phyloP scores from a whole-genome alignment of 2,113 vertebrate species.

The Emydocephalus ijimae region DNA sequence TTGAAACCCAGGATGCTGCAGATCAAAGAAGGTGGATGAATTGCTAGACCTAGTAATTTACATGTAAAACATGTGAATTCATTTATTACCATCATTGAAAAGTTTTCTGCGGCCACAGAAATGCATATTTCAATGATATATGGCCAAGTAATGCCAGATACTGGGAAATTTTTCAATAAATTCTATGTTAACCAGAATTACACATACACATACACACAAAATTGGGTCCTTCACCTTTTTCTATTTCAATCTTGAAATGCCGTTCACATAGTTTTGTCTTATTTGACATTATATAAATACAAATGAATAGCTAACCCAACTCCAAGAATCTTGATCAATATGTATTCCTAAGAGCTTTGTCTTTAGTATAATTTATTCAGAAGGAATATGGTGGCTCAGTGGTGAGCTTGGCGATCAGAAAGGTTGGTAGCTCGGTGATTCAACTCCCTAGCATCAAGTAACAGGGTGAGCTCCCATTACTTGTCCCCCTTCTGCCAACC shows the following conservation, averaged over 20 bases:
- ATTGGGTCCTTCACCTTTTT: slow-evolving; percentile 46
- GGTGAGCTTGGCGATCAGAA: too few relatives aligned
- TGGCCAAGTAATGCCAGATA: slow-evolving; percentile 53
- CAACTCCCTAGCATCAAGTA: too few relatives aligned
- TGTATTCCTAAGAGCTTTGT: slow-evolving; percentile 29
- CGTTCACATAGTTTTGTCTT: slow-evolving; percentile 38
- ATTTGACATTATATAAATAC: slow-evolving; percentile 19
- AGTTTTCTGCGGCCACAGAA: slow-evolving; percentile 70
- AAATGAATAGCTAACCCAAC: slow-evolving; percentile 40
- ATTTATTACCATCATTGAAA: slow-evolving; percentile 69
- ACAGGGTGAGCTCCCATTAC: too few relatives aligned
- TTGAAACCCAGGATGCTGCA: slow-evolving; percentile 61
- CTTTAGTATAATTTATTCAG: slow-evolving; percentile 36
- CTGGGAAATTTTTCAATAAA: slow-evolving; percentile 56
- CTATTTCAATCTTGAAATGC: slow-evolving; percentile 26
- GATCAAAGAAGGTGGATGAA: slow-evolving; percentile 65
- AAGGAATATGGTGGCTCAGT: neutral
- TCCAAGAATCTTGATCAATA: slow-evolving; percentile 22
- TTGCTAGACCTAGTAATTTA: slow-evolving; percentile 70
- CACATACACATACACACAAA: neutral
- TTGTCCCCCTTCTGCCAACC: too few relatives aligned
- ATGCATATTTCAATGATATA: slow-evolving; percentile 68
- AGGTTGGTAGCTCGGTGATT: too few relatives aligned
- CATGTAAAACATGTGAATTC: slow-evolving; percentile 68
- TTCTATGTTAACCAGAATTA: slow-evolving; percentile 44